Conservation (phyloP, 92 coral and sea anemone species). For the Paramuricea clavata region DNA sequence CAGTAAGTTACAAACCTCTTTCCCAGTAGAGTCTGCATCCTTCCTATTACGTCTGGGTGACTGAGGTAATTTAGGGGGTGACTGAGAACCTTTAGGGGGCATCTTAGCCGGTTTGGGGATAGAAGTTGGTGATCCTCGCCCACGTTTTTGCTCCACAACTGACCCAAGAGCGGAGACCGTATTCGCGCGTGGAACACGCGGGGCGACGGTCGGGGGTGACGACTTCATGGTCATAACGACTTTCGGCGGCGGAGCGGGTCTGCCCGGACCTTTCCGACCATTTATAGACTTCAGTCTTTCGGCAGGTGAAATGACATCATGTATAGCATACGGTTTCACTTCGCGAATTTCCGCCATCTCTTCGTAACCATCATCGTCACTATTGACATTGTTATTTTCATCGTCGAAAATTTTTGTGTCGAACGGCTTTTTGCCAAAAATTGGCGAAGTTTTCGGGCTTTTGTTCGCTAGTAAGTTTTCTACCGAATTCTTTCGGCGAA, state of each 20-base stretch:
- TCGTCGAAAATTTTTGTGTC: neutral
- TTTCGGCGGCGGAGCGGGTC: constrained; percentile 29
- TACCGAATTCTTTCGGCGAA: neutral
- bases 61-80: neutral
- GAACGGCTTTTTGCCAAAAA: neutral
- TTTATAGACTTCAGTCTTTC: neutral
- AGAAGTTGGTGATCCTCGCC: neutral
- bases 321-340: constrained; percentile 29
- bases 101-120: constrained; percentile 21
- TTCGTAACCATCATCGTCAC: constrained; percentile 36
- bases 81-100: constrained; percentile 13
- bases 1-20: neutral
- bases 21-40: neutral
- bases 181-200: constrained; percentile 32
- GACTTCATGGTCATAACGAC: neutral
- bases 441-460: constrained; percentile 3
- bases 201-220: constrained; percentile 16
- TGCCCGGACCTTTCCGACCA: constrained; percentile 2
- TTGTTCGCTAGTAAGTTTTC: constrained; percentile 15
- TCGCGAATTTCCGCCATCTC: neutral
- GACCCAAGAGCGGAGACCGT: constrained; percentile 33
- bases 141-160: constrained; percentile 3
- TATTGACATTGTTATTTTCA: neutral
- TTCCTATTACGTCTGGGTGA: neutral
- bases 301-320: constrained; percentile 1